Evolutionary conservation across 1,140 invertebrate genomes (phyloP).

Genomic region (Brachionus manjavacas): DNA sequence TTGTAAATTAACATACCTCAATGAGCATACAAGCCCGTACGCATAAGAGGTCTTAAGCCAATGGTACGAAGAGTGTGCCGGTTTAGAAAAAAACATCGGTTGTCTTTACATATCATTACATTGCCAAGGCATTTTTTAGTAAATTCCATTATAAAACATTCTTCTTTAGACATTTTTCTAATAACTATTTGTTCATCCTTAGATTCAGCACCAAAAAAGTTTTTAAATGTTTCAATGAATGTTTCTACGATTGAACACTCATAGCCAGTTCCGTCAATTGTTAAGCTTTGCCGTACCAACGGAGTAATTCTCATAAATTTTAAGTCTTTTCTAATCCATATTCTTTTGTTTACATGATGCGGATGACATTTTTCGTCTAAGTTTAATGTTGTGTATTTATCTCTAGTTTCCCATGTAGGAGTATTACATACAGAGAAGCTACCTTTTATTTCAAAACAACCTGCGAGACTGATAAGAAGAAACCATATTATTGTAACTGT

Average conservation of each 20-base stretch:
- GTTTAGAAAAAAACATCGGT: not conserved
- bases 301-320: not conserved
- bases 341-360: not conserved
- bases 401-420: not conserved
- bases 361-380: not conserved
- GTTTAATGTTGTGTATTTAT: not conserved
- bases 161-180: not conserved
- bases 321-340: not conserved
- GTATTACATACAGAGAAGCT: no score
- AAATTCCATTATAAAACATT: not conserved
- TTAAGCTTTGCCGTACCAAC: not conserved
- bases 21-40: not conserved
- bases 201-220: not conserved
- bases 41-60: not conserved
- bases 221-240: not conserved
- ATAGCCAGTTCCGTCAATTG: not conserved
- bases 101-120: not conserved
- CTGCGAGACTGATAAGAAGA: not conserved
- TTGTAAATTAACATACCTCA: not conserved
- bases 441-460: not conserved
- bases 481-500: not conserved
- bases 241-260: not conserved
- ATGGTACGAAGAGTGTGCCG: not conserved
- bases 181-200: not conserved
- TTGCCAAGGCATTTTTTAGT: not conserved